Evolutionary conservation across 2,113 vertebrate genomes (phyloP).

Genomic region (Nothobranchius kuhntae): DNA sequence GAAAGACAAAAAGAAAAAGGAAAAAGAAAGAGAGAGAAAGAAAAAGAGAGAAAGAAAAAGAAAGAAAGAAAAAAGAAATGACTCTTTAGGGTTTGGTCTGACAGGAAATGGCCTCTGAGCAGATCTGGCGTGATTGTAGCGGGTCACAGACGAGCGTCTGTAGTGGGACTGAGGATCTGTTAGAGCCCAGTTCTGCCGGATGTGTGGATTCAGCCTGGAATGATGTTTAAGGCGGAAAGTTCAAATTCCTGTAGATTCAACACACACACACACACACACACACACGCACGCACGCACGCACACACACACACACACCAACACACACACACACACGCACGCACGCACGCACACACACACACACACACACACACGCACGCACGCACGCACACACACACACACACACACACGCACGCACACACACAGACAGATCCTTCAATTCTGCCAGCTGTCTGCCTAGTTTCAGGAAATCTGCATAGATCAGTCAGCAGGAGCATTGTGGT

Average conservation of each 20-base stretch:
- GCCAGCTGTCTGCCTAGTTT: conserved; percentile 27
- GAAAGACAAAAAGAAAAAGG: background rate
- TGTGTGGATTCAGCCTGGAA: conserved; percentile 47
- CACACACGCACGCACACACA: conserved; percentile 68
- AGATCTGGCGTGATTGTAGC: conserved; percentile 26
- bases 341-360: conserved; percentile 57
- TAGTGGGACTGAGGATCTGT: conserved; percentile 57
- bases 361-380: conserved; percentile 68
- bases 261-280: conserved; percentile 62
- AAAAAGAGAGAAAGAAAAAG: too few species aligned
- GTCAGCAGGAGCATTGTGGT: conserved; percentile 21
- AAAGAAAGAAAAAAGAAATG: conserved; percentile 30
- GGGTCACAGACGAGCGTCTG: conserved; percentile 55
- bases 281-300: conserved; percentile 68
- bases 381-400: conserved; percentile 69
- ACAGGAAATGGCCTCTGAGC: conserved; percentile 59
- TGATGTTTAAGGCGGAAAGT: conserved; percentile 32
- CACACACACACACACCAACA: too few species aligned
- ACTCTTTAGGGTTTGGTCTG: conserved; percentile 43
- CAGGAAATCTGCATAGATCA: conserved; percentile 22
- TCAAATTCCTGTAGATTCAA: conserved; percentile 64
- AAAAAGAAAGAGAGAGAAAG: too few species aligned
- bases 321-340: too few species aligned
- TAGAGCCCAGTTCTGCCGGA: conserved; percentile 31
- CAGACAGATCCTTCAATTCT: conserved; percentile 53